Evolutionary conservation across 2,797 vertebrate species (phyloP).

Genomic region (Bovichtus diacanthus): DNA sequence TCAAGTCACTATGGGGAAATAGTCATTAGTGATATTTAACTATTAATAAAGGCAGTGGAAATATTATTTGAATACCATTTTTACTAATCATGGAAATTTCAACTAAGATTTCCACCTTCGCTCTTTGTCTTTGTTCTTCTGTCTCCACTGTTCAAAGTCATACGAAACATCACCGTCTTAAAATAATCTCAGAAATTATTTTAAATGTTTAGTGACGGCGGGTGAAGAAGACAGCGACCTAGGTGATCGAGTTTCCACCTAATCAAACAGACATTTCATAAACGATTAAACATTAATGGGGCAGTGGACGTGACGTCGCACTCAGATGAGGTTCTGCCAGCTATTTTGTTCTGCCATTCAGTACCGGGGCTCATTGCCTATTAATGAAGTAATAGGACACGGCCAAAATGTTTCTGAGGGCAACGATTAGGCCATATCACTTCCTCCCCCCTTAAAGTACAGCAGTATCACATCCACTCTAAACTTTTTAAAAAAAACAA

Average conservation of each 20-base stretch:
- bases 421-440: conserved; percentile 70
- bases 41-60: not conserved
- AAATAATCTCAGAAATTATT: not conserved
- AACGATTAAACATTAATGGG: conserved; percentile 77
- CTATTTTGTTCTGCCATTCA: conserved; percentile 69
- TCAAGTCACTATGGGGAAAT: not conserved
- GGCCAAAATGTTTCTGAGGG: conserved; percentile 58
- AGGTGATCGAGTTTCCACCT: conserved; percentile 60
- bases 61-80: not conserved
- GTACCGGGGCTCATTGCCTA: conserved; percentile 68
- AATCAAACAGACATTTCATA: conserved; percentile 76
- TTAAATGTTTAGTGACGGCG: conserved; percentile 2
- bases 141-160: conserved; percentile 1
- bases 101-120: not conserved
- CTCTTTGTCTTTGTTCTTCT: not conserved
- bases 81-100: not conserved
- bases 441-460: conserved; percentile 52
- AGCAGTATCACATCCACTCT: conserved; percentile 62
- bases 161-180: not conserved
- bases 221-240: conserved; percentile 14
- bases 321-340: conserved; percentile 46
- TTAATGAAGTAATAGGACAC: conserved; percentile 79
- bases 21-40: not conserved
- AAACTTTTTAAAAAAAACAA: conserved; percentile 53
- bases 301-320: conserved; percentile 28